Base-by-base conservation (phyloP, 2,113 vertebrate genomes). In the Saguinus midas region DNA sequence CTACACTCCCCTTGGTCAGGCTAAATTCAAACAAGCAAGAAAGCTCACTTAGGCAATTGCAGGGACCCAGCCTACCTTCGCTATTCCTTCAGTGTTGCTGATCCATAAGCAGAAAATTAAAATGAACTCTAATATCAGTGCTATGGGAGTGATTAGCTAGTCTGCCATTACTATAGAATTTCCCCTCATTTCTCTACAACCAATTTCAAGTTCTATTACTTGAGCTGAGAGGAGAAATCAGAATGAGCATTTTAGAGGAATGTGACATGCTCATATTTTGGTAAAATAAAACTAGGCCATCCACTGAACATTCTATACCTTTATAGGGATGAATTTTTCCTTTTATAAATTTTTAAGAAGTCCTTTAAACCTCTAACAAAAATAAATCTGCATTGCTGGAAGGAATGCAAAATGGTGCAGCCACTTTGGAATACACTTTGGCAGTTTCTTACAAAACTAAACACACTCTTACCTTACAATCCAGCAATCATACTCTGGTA, bases 341-440 rank as follows among this genome's bases (percentile, higher is more conserved):
- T 75, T 88, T 92, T 81, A 68, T 81, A 29, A 89, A 90, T 96
- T 90, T 96, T 96, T 91, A 55, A 97, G 88, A 73, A 88, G 75
- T 61, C 37, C 35, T 79, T 87, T 94, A 84, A 95, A 66, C 52
- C 29, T 79, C 48, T 64, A 90, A 86, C 70, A 93, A 70, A 76
- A 95, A 87, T 37, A 85, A 96, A 95, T 35, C 82, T 76, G 9
- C 14, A 52, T 78, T 70, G 43, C 66, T 78, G 25, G 37, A 32
- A 73, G 78, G 11, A 55, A 90, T 13, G 20, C 35, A 70, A 92
- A 86, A 73, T n/a, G 32, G 20, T 57, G 29, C 14, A 16, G 32
- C 27, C 81, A 84, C 73, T 81, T 87, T 50, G 43, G 35, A 92
- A 97, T 50, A 79, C 25, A 94, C 14, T 16, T 66, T 29, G 21